Evolutionary conservation across 2,888 invertebrate species (phyloP).

Genomic region (Drosophila mayaguana): DNA sequence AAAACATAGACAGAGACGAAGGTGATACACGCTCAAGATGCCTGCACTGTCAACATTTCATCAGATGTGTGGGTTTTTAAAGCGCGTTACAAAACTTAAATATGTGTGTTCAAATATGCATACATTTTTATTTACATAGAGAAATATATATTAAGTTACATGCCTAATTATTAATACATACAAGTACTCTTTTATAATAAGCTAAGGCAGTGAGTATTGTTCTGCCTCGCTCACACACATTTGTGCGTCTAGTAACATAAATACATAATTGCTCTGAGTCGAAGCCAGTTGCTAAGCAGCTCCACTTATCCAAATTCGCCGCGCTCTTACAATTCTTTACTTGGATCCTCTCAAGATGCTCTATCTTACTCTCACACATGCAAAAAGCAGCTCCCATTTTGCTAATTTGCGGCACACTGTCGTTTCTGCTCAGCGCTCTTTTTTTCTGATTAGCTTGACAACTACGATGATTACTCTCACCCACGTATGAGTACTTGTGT

Average conservation of each 20-base stretch:
- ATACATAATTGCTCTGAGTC: not conserved
- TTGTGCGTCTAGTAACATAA: not conserved
- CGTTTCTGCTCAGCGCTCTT: not conserved
- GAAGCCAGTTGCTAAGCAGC: not conserved
- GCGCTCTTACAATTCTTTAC: constrained; percentile 2
- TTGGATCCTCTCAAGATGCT: not conserved
- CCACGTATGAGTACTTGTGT: not conserved
- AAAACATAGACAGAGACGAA: constrained; percentile 53
- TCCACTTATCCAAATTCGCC: not conserved
- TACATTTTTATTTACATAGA: not conserved
- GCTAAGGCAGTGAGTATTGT: not conserved
- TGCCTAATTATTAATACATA: not conserved
- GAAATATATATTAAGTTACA: not conserved
- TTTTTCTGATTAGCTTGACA: not conserved
- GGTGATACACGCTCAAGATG: constrained; percentile 67
- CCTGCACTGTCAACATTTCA: constrained; percentile 44
- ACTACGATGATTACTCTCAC: not conserved
- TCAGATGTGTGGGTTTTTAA: constrained; percentile 70
- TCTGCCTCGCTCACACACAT: not conserved
- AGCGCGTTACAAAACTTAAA: constrained; percentile 56
- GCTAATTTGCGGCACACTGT: not conserved
- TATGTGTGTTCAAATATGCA: not conserved
- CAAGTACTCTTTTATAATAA: not conserved
- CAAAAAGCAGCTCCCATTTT: not conserved
- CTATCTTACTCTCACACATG: not conserved